Conservation (phyloP, 2,888 invertebrate species). For the Orgyia antiqua region DNA sequence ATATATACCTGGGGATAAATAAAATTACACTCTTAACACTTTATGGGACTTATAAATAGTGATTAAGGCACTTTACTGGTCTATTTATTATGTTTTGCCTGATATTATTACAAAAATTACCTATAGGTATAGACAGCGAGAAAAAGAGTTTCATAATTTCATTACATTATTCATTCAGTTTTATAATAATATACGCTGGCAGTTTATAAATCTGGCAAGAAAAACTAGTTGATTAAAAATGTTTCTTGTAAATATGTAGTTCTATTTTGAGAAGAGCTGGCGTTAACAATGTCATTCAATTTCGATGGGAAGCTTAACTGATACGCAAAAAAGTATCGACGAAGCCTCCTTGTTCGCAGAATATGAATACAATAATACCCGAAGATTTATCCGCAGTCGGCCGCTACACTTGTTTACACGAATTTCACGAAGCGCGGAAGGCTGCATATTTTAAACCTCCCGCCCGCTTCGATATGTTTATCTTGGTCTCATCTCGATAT, state of each 20-base stretch:
- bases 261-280: no score
- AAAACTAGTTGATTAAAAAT: no score
- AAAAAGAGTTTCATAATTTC: not conserved
- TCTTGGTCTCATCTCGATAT: constrained; percentile 70
- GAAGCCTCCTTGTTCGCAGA: constrained; percentile 30
- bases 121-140: not conserved
- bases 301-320: constrained; percentile 30
- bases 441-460: constrained; percentile 65
- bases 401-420: constrained; percentile 60
- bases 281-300: constrained; percentile 30
- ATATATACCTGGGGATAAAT: constrained; percentile 24
- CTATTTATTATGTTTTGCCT: constrained; percentile 7
- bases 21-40: constrained; percentile 24
- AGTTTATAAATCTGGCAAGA: no score
- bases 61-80: constrained; percentile 15
- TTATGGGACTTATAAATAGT: constrained; percentile 19
- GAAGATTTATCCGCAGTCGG: constrained; percentile 52
- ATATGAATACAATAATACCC: constrained; percentile 54
- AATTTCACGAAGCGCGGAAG: constrained; percentile 59
- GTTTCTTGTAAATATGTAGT: constrained; percentile 19
- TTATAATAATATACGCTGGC: no score
- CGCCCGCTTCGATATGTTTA: constrained; percentile 62
- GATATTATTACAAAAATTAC: not conserved
- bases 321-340: constrained; percentile 36
- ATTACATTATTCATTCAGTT: not conserved